Evolutionary conservation across 2,888 invertebrate genomes (phyloP).

Genomic region (Drosophila ezoana): DNA sequence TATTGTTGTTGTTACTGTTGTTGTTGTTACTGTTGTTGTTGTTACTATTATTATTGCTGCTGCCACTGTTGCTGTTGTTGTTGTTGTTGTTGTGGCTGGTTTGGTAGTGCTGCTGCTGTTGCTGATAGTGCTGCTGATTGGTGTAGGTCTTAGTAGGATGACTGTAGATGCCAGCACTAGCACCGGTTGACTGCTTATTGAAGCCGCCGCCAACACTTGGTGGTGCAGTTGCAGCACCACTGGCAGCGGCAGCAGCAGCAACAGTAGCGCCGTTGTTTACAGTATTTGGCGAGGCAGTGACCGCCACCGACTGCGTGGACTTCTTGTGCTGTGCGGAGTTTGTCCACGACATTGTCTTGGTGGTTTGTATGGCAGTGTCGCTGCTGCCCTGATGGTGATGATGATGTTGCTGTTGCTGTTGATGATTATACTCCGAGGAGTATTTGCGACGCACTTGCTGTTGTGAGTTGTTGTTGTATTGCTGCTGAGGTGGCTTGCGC

Average conservation of each 20-base stretch:
- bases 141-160: constrained; percentile 79
- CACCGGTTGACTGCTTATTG: constrained; percentile 31
- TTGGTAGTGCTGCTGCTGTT: constrained; percentile 73
- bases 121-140: constrained; percentile 82
- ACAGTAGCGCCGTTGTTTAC: constrained; percentile 62
- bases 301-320: constrained; percentile 84
- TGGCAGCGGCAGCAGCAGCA: constrained; percentile 13
- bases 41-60: constrained; percentile 9
- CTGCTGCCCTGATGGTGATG: constrained; percentile 64
- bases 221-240: constrained; percentile 16
- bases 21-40: constrained; percentile 29
- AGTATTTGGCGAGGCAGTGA: constrained; percentile 83
- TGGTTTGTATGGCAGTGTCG: constrained; percentile 71
- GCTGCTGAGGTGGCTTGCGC: constrained; percentile 62
- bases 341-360: constrained; percentile 85
- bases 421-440: constrained; percentile 69
- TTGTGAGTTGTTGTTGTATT: constrained; percentile 60
- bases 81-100: constrained; percentile 37
- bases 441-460: constrained; percentile 75
- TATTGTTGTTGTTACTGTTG: constrained; percentile 69
- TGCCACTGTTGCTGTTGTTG: constrained; percentile 24
- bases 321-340: constrained; percentile 85
- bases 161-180: constrained; percentile 46
- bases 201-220: constrained; percentile 17
- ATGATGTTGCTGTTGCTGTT: constrained; percentile 57